These are phyloP conservation scores for Falco cherrug DNA, from an alignment of 2,797 vertebrate species.

Conservation along the genomic window DNA sequence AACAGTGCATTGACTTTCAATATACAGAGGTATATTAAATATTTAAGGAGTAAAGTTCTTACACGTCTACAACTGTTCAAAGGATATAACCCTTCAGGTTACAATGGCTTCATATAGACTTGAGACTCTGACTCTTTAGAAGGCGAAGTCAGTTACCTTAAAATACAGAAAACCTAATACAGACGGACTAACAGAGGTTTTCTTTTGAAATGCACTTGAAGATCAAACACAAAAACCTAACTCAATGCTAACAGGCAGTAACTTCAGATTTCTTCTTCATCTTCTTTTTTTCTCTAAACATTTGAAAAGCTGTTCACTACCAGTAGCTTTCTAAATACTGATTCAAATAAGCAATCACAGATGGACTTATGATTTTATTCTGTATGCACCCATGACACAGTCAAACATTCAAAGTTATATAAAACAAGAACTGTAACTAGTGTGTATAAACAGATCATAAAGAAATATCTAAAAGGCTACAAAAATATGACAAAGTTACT, in stretches of 20 bases:
- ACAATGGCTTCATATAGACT: background rate
- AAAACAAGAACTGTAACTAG: background rate
- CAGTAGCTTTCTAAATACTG: background rate
- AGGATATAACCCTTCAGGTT: background rate
- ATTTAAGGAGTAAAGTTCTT: constrained; percentile 5
- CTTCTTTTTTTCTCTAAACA: background rate
- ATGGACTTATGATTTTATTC: background rate
- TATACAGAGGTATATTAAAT: background rate
- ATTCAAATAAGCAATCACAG: background rate
- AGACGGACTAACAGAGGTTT: background rate
- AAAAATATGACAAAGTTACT: background rate
- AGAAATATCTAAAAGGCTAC: background rate
- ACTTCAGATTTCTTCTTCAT: background rate
- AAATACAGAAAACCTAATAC: background rate
- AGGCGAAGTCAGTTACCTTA: background rate
- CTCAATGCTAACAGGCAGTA: background rate
- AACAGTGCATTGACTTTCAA: background rate
- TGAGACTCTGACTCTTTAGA: background rate
- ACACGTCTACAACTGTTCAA: background rate
- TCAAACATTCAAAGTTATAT: background rate
- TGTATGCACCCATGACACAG: background rate
- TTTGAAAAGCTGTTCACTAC: background rate
- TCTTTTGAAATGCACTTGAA: background rate
- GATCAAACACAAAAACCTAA: background rate
- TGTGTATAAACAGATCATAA: background rate